Evolutionary conservation across 64 coral and sea anemone genomes (phyloP).

Genomic region (Porites lutea): DNA sequence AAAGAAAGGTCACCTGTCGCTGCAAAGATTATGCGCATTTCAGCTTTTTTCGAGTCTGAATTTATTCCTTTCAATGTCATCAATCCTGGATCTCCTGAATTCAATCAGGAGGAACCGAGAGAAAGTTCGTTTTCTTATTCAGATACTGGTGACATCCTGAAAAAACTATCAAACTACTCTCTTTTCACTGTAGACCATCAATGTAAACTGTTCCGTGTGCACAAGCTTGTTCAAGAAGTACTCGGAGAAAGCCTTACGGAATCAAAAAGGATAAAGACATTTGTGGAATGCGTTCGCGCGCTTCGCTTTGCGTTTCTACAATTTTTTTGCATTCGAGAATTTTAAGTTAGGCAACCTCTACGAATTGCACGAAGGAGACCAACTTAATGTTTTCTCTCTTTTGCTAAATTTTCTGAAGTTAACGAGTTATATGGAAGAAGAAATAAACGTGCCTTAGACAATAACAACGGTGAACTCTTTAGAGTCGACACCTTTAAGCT

Average conservation of each 20-base stretch:
- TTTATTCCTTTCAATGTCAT: slow-evolving; percentile 44
- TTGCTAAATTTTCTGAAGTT: not conserved
- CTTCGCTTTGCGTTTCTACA: not conserved
- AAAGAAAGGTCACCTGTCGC: slow-evolving; percentile 29
- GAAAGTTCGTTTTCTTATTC: not conserved
- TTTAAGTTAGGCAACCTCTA: not conserved
- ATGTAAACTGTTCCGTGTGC: no score
- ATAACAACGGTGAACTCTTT: no score
- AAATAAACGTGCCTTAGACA: no score
- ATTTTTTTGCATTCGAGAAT: no score
- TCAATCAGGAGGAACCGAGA: no score
- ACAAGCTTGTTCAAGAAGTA: slow-evolving; percentile 41
- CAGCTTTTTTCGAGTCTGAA: slow-evolving; percentile 51
- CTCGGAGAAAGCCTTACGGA: not conserved
- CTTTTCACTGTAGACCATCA: no score
- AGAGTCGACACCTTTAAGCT: no score
- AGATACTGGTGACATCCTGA: slow-evolving; percentile 7
- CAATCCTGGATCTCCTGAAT: not conserved
- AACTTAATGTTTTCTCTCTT: not conserved
- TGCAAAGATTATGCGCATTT: slow-evolving; percentile 50
- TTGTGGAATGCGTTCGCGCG: not conserved
- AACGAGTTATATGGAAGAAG: not conserved
- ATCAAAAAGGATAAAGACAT: not conserved
- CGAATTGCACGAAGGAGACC: not conserved
- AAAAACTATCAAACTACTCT: not conserved